phyloP scores from a whole-genome alignment of 2,888 invertebrate genomes.

The Sisyra terminalis region DNA sequence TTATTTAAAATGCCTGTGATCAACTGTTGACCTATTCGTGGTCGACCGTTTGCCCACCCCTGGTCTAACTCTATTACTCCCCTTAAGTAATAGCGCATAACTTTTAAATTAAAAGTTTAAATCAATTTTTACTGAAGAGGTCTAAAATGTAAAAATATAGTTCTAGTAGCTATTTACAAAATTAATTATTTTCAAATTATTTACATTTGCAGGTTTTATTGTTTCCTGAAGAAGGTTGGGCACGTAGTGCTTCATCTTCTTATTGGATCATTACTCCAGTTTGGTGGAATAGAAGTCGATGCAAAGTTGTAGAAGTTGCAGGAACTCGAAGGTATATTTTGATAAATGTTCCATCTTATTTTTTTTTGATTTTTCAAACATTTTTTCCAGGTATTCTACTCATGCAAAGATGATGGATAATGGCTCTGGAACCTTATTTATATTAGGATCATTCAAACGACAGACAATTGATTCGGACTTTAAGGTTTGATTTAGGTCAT shows the following conservation, averaged over 20 bases:
- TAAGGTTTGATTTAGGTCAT: slow-evolving; percentile 33
- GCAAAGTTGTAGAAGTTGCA: slow-evolving; percentile 71
- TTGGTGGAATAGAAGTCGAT: slow-evolving; percentile 73
- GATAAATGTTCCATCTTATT: slow-evolving; percentile 13
- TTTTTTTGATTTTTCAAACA: background rate
- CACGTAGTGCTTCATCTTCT: slow-evolving; percentile 67
- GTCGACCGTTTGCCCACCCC: too few relatives aligned
- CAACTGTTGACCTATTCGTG: too few relatives aligned
- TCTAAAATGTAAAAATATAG: too few relatives aligned
- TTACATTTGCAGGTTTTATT: slow-evolving; percentile 51
- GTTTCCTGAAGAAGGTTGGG: slow-evolving; percentile 82
- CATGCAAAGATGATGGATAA: slow-evolving; percentile 67
- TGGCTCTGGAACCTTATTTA: slow-evolving; percentile 61
- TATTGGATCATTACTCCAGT: slow-evolving; percentile 76
- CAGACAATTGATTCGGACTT: slow-evolving; percentile 56
- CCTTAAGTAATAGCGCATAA: too few relatives aligned
- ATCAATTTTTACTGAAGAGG: too few relatives aligned
- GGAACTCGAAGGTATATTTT: slow-evolving; percentile 63
- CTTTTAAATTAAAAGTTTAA: too few relatives aligned
- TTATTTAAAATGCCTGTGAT: too few relatives aligned
- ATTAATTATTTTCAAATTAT: too few relatives aligned
- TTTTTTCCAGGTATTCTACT: slow-evolving; percentile 40
- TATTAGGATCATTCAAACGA: slow-evolving; percentile 63
- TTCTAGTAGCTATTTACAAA: too few relatives aligned
- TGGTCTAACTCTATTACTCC: too few relatives aligned